A percentile compares a stretch with the other conserved stretches of the same genome.
Evolutionary conservation across 1,140 invertebrate species (phyloP).

Genomic region (Pectinophora gossypiella): DNA sequence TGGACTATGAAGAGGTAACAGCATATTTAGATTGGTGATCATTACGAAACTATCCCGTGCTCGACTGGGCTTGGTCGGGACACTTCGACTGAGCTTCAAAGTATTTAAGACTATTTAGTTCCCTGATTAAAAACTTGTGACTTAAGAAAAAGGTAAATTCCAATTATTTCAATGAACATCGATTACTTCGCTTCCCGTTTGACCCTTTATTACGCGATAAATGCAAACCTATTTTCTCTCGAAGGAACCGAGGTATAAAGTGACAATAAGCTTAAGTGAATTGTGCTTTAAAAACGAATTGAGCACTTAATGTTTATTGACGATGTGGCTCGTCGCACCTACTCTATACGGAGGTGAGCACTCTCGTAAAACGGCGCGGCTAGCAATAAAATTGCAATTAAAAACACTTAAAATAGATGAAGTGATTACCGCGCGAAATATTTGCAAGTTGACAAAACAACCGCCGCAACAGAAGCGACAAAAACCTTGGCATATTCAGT

Average conservation of each 20-base stretch:
- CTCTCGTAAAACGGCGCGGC: constrained; percentile 24
- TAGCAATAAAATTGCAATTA: constrained; percentile 32
- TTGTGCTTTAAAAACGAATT: neutral
- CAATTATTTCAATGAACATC: no score
- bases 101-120: no score
- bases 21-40: no score
- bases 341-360: neutral
- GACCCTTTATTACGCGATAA: neutral
- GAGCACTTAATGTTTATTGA: neutral
- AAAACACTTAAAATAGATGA: constrained; percentile 39
- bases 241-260: neutral
- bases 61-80: no score
- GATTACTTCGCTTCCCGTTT: no score
- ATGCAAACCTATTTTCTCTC: neutral
- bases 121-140: no score
- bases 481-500: neutral
- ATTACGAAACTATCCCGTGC: no score
- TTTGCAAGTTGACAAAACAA: constrained; percentile 11
- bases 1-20: constrained; percentile 96
- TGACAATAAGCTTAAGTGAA: neutral
- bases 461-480: neutral
- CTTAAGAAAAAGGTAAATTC: no score
- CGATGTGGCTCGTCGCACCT: neutral
- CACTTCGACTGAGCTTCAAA: no score
- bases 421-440: constrained; percentile 26